A percentile compares a stretch with the other conserved stretches of the same genome.
Conservation (phyloP, 2,797 vertebrate genomes). For the Columba guinea region DNA sequence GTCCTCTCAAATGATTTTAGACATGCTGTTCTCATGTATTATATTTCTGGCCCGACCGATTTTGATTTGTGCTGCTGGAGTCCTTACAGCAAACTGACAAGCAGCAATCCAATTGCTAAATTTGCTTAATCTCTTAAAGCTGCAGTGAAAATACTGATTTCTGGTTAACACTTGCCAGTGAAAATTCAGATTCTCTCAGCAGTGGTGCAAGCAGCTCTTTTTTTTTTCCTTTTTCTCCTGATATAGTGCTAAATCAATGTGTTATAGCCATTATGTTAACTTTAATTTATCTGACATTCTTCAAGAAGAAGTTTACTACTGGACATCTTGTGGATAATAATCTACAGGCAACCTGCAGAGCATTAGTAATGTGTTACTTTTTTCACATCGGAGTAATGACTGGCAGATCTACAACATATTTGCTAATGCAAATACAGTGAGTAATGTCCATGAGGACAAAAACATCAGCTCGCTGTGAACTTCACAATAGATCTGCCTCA, state of each 20-base stretch:
- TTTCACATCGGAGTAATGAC: not conserved
- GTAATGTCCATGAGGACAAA: conserved; percentile 2
- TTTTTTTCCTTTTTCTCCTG: not conserved
- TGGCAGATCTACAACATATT: not conserved
- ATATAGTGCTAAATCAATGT: not conserved
- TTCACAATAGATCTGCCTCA: not conserved
- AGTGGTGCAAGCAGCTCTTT: not conserved
- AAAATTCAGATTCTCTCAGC: not conserved
- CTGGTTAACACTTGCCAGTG: not conserved
- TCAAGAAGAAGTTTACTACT: not conserved
- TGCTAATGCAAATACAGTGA: not conserved
- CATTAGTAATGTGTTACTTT: not conserved
- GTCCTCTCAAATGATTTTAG: not conserved
- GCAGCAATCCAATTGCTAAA: not conserved
- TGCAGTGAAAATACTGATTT: not conserved
- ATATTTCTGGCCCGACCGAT: not conserved
- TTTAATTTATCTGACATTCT: not conserved
- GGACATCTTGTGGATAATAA: not conserved
- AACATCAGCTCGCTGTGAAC: conserved; percentile 35
- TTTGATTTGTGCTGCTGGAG: not conserved
- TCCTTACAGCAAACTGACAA: not conserved
- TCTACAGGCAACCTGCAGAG: not conserved
- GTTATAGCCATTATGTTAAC: not conserved
- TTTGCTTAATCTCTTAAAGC: not conserved
- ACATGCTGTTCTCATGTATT: not conserved